Base-by-base conservation (phyloP, 2,888 invertebrate genomes). In the Endomychus coccineus region DNA sequence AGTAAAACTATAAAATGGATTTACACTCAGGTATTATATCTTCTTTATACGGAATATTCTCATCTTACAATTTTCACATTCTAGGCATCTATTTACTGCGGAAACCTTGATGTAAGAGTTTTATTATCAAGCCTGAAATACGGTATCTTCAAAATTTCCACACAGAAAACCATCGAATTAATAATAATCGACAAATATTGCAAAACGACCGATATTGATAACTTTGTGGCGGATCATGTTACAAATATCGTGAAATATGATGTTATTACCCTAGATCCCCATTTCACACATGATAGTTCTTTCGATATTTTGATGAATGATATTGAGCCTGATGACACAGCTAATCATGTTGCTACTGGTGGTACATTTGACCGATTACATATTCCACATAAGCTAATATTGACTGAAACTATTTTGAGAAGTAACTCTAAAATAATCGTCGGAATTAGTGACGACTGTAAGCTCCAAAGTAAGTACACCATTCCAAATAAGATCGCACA, bases 301-400 rank as follows among this genome's bases (percentile, higher is more conserved):
- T n/a, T n/a, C n/a, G 28, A 34, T 24, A 15, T 16, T 7, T 7
- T 34, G 2, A 39, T 40, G 16, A 35, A 27, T 14, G 51, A 51
- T 15, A 43, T 49, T 16, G 19, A 34, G 7, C 44, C 52, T 16
- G 50, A 58, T 12, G 56, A 68, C 3, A 68, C 71, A 45, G 85
- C 80, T 54, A 76, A 80, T 25, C 78, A 80, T 62, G 87, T 90
- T 2, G 89, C 88, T 2, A 63, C 96, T 0, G 97, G 97, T 2
- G 97, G 97, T 1, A 98, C 98, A 3, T 98, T 98, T 66, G 98
- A 98, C 67, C 73, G 89, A 22, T 70, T 98, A 7, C 98, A 98
- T 64, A 75, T 80, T 49, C 98, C 96, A 0, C 98, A 98, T 65
- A 97, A 97, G 64, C 83, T 94, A 44, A 71, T 98, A 16, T 69